A percentile compares a stretch with the other conserved stretches of the same genome.
Evolutionary conservation across 1,140 invertebrate genomes (phyloP).

Genomic region (Orius insidiosus): DNA sequence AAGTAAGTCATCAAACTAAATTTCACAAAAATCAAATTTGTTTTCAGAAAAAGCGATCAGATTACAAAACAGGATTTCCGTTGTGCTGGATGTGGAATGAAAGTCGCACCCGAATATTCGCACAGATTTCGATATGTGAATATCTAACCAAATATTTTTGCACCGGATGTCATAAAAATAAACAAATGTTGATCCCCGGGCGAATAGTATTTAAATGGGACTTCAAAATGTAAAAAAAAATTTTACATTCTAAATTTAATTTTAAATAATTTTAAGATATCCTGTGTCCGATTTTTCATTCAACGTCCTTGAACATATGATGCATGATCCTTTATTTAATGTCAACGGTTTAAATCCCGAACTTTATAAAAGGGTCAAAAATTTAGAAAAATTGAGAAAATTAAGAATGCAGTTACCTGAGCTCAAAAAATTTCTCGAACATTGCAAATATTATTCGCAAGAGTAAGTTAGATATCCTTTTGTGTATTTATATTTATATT

Average conservation of each 20-base stretch:
- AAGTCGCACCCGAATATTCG: constrained; percentile 50
- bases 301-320: constrained; percentile 58
- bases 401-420: constrained; percentile 45
- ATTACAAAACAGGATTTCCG: constrained; percentile 63
- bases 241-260: background rate
- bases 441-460: constrained; percentile 42
- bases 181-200: constrained; percentile 56
- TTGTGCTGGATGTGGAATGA: constrained; percentile 75
- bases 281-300: constrained; percentile 67
- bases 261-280: constrained; percentile 34
- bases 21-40: constrained; percentile 4
- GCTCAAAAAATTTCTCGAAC: constrained; percentile 47
- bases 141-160: constrained; percentile 80
- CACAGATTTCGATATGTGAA: constrained; percentile 63
- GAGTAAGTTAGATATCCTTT: constrained; percentile 29
- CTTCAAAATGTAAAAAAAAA: constrained; percentile 37
- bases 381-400: constrained; percentile 39
- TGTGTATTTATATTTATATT: background rate
- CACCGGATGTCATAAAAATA: constrained; percentile 69
- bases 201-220: constrained; percentile 59
- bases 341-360: constrained; percentile 49
- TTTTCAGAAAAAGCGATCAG: constrained; percentile 37
- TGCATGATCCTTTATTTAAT: constrained; percentile 59
- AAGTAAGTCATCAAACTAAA: constrained; percentile 35
- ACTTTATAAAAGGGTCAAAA: constrained; percentile 42